phyloP scores from a whole-genome alignment of 2,888 invertebrate genomes.

The Sinopyrophorus schimmeli region DNA sequence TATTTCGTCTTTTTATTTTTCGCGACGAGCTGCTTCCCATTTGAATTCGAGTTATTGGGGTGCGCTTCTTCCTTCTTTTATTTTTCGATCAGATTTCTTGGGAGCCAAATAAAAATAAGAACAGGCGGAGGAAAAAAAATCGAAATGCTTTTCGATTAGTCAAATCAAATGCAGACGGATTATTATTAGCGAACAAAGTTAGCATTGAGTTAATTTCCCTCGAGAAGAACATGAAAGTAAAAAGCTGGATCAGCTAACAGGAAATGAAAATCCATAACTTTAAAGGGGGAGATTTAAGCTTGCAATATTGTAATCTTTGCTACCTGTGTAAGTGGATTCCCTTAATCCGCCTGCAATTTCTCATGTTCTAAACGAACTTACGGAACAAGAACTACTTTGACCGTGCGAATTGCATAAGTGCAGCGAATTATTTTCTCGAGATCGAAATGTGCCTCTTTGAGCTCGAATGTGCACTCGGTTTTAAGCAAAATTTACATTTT shows the following conservation, averaged over 20 bases:
- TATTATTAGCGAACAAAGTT: conserved; percentile 34
- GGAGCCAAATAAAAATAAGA: too few species aligned
- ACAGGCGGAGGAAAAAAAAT: too few species aligned
- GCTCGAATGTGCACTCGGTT: too few species aligned
- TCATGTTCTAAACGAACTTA: conserved; percentile 28
- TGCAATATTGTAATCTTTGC: conserved; percentile 39
- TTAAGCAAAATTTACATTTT: too few species aligned
- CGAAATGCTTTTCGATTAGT: conserved; percentile 28
- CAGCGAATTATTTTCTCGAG: conserved; percentile 21
- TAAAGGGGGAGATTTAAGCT: conserved; percentile 42
- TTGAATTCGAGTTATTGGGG: too few species aligned
- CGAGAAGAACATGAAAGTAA: conserved; percentile 45
- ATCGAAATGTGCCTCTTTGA: too few species aligned
- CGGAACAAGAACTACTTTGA: conserved; percentile 21
- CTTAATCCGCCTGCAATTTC: conserved; percentile 31
- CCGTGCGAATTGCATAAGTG: conserved; percentile 20
- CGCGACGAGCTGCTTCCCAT: too few species aligned
- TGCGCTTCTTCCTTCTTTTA: too few species aligned
- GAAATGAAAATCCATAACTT: conserved; percentile 52
- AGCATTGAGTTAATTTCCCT: conserved; percentile 48
- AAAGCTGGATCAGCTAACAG: conserved; percentile 47
- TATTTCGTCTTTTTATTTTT: too few species aligned
- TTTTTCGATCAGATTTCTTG: too few species aligned
- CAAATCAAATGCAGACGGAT: conserved; percentile 26
- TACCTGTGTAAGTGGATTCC: conserved; percentile 37